Base-by-base conservation (phyloP, 1,140 invertebrate species). In the Chrysomallon squamiferum region DNA sequence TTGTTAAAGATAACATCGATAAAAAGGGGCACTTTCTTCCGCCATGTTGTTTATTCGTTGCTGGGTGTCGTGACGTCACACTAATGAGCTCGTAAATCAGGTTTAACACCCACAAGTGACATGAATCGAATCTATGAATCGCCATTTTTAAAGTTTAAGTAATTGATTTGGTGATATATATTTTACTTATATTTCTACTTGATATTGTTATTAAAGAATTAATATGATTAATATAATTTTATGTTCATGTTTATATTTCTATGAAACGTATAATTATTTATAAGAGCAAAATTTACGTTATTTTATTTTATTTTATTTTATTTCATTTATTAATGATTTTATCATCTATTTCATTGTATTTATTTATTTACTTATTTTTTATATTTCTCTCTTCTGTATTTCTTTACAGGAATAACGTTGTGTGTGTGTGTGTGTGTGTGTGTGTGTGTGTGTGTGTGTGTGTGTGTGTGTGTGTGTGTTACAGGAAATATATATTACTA, bases 31-130 rank as follows among this genome's bases (percentile, higher is more conserved):
- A 30, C 49, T 9, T n/a, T 18, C 52, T 2, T 22, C 63, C 50
- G 60, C 65, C 47, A 64, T 68, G 25, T 65, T 69, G 50, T 66
- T 71, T 43, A 58, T 60, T 61, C 30, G 63, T 65, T 50, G 67
- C 64, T 57, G 43, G 63, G 66, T 62, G 63, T 43, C 58, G 59
- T 65, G 62, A 69, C 66, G 64, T 66, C 58, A 64, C 54, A 29
- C 15, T 33, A 41, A 15, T n/a, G 33, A 50, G 25, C 25, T 20
- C 22, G 58, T 41, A 18, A 35, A 22, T 18, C 22, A 20, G 22
- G n/a, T 41, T 27, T 15, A 35, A 22, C 33, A n/a, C n/a, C n/a
- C n/a, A n/a, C n/a, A n/a, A n/a, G n/a, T n/a, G n/a, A n/a, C n/a
- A 32, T 18, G 29, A 11, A 32, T 32, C 27, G 33, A 35, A 5